phyloP scores from a whole-genome alignment of 37 sponge, comb jelly and placozoan species.

The Eunapius fragilis region DNA sequence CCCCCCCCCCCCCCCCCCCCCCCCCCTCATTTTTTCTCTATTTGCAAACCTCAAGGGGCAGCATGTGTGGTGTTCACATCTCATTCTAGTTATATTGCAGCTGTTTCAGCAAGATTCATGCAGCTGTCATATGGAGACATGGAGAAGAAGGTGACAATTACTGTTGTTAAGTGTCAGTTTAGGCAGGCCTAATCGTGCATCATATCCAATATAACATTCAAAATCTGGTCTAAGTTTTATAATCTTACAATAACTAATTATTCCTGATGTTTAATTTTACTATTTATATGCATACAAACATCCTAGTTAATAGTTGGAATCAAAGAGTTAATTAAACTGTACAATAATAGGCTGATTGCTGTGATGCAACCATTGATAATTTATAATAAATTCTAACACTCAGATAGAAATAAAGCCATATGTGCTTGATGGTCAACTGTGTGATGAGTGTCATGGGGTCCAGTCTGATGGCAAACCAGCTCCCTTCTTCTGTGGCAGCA shows the following conservation, averaged over 20 bases:
- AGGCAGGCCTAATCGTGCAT: background rate
- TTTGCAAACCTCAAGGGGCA: constrained; percentile 59
- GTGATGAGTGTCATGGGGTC: constrained; percentile 96
- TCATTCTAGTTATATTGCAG: constrained; percentile 85
- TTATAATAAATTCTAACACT: background rate
- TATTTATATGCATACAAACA: too few relatives aligned
- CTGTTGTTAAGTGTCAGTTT: background rate
- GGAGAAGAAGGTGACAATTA: constrained; percentile 80
- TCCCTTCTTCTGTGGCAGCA: constrained; percentile 95
- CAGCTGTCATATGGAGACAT: constrained; percentile 87
- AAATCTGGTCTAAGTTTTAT: too few relatives aligned
- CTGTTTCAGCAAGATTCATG: constrained; percentile 91
- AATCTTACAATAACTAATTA: too few relatives aligned
- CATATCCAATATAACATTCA: too few relatives aligned
- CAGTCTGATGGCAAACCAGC: constrained; percentile 89
- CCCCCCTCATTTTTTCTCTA: too few relatives aligned
- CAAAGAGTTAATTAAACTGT: too few relatives aligned
- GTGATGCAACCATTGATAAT: background rate
- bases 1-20: too few relatives aligned
- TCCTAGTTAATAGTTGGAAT: too few relatives aligned
- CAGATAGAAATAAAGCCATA: constrained; percentile 97
- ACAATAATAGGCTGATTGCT: too few relatives aligned
- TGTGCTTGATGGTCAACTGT: constrained; percentile 93
- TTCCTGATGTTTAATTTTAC: too few relatives aligned
- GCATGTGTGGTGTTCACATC: constrained; percentile 90